These are phyloP conservation scores for Drosophila mulleri DNA, from an alignment of 2,888 invertebrate genomes.

Conservation along the genomic window DNA sequence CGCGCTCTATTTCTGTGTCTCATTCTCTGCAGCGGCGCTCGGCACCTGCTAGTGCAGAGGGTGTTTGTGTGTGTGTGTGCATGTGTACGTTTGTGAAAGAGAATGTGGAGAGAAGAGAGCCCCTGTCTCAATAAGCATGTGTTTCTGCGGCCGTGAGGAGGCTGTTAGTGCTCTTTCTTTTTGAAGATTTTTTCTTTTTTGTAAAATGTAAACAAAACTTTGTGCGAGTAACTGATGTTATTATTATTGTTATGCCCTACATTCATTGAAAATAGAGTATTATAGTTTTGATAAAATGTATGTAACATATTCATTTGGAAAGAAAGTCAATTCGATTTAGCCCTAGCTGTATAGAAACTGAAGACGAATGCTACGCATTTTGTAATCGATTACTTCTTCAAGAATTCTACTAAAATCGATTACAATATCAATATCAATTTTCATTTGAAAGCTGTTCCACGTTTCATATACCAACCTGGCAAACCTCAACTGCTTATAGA, in stretches of 20 bases:
- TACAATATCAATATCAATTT: too few relatives aligned
- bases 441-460: too few relatives aligned
- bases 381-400: too few relatives aligned
- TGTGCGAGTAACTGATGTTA: constrained; percentile 24
- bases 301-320: not conserved
- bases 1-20: constrained; percentile 12
- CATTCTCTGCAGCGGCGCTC: constrained; percentile 13
- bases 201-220: constrained; percentile 71
- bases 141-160: constrained; percentile 26
- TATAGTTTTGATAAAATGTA: not conserved
- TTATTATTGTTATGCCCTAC: constrained; percentile 31
- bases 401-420: too few relatives aligned
- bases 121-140: constrained; percentile 16
- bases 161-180: constrained; percentile 43
- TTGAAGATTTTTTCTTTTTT: constrained; percentile 51
- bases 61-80: constrained; percentile 7
- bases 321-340: not conserved
- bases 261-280: not conserved
- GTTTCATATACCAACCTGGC: too few relatives aligned
- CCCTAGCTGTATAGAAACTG: not conserved
- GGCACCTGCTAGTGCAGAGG: constrained; percentile 35
- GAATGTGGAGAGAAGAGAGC: constrained; percentile 16
- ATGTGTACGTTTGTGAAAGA: constrained; percentile 2
- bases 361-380: not conserved
- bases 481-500: not conserved